Evolutionary conservation across 2,888 invertebrate genomes (phyloP).

Genomic region (Drosophila atripex): DNA sequence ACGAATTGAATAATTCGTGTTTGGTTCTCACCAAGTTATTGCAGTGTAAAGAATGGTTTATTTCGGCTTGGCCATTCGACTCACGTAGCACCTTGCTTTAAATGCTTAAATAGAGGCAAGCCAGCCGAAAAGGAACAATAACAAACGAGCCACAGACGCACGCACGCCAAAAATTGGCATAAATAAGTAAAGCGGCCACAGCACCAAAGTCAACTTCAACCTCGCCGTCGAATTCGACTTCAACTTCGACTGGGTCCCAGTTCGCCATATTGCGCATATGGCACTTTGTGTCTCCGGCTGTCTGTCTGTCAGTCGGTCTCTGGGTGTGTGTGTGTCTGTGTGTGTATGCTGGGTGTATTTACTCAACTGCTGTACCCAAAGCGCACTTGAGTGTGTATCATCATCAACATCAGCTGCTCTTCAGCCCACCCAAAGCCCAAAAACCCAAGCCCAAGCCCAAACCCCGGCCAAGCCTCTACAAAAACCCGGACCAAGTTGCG

Average conservation of each 20-base stretch:
- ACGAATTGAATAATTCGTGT: neutral
- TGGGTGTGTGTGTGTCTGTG: conserved; percentile 13
- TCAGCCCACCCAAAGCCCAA: conserved; percentile 50
- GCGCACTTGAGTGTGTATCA: conserved; percentile 79
- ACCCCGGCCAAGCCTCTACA: conserved; percentile 9
- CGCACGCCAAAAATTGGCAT: conserved; percentile 65
- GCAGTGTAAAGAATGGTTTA: conserved; percentile 20
- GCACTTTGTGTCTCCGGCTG: conserved; percentile 29
- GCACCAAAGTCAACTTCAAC: conserved; percentile 40
- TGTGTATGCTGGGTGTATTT: conserved; percentile 59
- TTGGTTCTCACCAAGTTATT: neutral
- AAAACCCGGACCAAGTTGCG: conserved; percentile 46
- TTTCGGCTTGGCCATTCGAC: conserved; percentile 49
- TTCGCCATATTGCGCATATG: conserved; percentile 69
- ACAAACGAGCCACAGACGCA: conserved; percentile 45
- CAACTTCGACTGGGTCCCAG: conserved; percentile 26
- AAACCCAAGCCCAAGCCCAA: conserved; percentile 39
- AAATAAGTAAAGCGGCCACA: conserved; percentile 71
- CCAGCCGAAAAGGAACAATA: conserved; percentile 64
- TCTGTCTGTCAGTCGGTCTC: conserved; percentile 7
- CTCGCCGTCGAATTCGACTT: conserved; percentile 3
- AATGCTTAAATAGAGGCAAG: conserved; percentile 72
- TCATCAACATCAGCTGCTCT: conserved; percentile 80
- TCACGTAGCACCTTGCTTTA: conserved; percentile 70
- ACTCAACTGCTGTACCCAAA: conserved; percentile 75